Evolutionary conservation across 2,888 invertebrate genomes (phyloP).

Genomic region (Nebria salina): DNA sequence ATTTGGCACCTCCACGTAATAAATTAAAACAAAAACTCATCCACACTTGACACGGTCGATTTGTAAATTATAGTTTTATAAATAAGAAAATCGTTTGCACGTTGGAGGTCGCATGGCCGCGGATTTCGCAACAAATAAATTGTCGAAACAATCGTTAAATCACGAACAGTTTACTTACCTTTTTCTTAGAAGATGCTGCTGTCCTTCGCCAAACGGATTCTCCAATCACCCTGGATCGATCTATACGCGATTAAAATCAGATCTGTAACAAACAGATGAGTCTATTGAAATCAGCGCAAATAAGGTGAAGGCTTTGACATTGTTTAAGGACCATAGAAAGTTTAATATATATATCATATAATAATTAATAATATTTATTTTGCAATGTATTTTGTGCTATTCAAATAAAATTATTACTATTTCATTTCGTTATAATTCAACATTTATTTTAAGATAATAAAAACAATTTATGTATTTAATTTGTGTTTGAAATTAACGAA

Average conservation of each 20-base stretch:
- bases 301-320: neutral
- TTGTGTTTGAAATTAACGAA: no score
- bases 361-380: no score
- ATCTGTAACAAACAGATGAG: neutral
- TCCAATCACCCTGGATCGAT: neutral
- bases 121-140: constrained; percentile 33
- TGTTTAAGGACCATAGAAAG: neutral
- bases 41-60: constrained; percentile 31
- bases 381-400: no score
- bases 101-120: constrained; percentile 34
- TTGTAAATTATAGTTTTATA: constrained; percentile 39
- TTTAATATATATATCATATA: no score
- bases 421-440: no score
- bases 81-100: constrained; percentile 24
- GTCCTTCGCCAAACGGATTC: constrained; percentile 6
- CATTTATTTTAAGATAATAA: no score
- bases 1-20: constrained; percentile 36
- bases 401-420: no score
- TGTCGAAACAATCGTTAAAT: constrained; percentile 46
- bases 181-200: constrained; percentile 8
- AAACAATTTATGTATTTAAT: no score
- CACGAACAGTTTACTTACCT: constrained; percentile 29
- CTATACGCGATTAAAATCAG: neutral
- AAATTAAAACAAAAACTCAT: constrained; percentile 32
- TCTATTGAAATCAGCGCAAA: neutral